A percentile compares a stretch with the other conserved stretches of the same genome.
Conservation (phyloP, 1,140 invertebrate species). For the Pseudobourletiella spinata region DNA sequence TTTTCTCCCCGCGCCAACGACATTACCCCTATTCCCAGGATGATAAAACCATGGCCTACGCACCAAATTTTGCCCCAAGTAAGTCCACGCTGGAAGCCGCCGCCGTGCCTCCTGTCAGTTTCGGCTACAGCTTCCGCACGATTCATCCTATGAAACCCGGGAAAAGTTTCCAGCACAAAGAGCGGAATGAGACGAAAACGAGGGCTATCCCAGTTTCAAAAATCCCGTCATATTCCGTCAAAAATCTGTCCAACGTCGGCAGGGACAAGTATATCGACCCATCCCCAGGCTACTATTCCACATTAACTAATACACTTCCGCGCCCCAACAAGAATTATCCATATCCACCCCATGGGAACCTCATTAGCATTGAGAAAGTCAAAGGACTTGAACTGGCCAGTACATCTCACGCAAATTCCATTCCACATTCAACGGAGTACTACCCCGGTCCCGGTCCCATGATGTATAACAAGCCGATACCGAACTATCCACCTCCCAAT, state of each 20-base stretch:
- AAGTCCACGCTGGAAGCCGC: not conserved
- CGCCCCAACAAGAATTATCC: no score
- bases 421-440: no score
- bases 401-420: no score
- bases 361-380: constrained; percentile 22
- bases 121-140: not conserved
- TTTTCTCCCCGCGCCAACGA: constrained; percentile 28
- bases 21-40: constrained; percentile 1
- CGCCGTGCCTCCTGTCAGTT: not conserved
- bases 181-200: no score
- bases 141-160: not conserved
- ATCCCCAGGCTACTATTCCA: constrained; percentile 23
- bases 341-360: constrained; percentile 13
- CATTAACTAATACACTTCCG: constrained; percentile 17
- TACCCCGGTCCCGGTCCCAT: no score
- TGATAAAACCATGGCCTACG: constrained; percentile 21
- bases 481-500: no score
- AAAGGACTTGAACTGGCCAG: constrained; percentile 4
- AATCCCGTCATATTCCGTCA: no score
- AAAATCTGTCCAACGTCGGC: no score
- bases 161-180: no score
- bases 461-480: no score
- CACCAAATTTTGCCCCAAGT: constrained; percentile 25
- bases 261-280: no score
- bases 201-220: no score